Conservation (phyloP, 1,140 invertebrate species). For the Heterodera schachtii region DNA sequence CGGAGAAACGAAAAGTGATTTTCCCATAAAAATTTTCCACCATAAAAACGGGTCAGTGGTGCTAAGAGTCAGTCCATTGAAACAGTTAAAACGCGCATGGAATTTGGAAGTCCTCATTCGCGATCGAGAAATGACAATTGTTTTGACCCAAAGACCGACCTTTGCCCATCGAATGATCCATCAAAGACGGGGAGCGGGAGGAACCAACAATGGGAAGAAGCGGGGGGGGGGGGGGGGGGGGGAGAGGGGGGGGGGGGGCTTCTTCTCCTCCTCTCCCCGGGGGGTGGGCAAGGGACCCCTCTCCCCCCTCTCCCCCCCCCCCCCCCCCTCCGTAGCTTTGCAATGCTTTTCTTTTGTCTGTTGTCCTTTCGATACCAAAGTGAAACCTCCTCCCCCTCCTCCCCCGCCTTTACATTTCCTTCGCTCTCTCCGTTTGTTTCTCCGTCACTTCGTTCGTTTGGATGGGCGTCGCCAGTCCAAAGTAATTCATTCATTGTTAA, state of each 20-base stretch:
- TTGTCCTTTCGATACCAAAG: not conserved
- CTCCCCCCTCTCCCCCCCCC: too few relatives aligned
- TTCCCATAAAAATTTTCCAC: not conserved
- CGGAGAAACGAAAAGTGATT: not conserved
- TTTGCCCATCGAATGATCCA: not conserved
- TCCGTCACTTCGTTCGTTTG: not conserved
- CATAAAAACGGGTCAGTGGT: not conserved
- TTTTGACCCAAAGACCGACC: conserved; percentile 2
- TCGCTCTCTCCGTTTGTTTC: not conserved
- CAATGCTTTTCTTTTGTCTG: not conserved
- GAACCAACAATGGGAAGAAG: not conserved
- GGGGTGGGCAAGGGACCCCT: too few relatives aligned
- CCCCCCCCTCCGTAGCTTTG: too few relatives aligned
- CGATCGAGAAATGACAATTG: not conserved
- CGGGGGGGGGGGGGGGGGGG: too few relatives aligned
- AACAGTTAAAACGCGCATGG: not conserved
- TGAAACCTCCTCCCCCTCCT: not conserved
- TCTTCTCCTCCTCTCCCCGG: too few relatives aligned
- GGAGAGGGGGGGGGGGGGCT: too few relatives aligned
- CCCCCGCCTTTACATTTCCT: too few relatives aligned
- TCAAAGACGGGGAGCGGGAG: too few relatives aligned
- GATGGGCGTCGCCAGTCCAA: not conserved
- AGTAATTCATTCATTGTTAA: not conserved
- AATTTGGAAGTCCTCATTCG: not conserved
- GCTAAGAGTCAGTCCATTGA: not conserved